Evolutionary conservation across 2,113 vertebrate genomes (phyloP).

Genomic region (Sprattus sprattus): DNA sequence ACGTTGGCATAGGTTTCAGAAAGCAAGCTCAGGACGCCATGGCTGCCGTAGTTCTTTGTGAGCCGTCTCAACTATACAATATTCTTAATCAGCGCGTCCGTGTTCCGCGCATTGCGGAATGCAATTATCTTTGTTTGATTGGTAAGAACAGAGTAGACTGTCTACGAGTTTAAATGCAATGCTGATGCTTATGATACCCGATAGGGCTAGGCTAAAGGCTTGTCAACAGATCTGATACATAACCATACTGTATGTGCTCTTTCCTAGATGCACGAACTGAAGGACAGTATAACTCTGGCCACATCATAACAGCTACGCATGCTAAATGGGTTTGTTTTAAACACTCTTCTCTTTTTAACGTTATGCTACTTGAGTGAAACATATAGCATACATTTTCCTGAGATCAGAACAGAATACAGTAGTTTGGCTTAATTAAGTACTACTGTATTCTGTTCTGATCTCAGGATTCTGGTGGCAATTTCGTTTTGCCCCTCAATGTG

Average conservation of each 20-base stretch:
- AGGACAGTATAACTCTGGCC: conserved; percentile 74
- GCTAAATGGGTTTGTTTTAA: conserved; percentile 68
- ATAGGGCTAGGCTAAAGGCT: neutral
- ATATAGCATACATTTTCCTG: too few relatives aligned
- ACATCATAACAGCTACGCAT: conserved; percentile 79
- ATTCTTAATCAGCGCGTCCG: conserved; percentile 75
- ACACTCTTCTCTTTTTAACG: neutral
- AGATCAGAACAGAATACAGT: too few relatives aligned
- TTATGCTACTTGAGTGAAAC: neutral
- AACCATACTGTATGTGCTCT: neutral
- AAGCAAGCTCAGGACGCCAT: conserved; percentile 50
- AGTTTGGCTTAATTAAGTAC: too few relatives aligned
- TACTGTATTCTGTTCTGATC: conserved; percentile 11
- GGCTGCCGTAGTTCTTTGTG: conserved; percentile 70
- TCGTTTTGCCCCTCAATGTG: conserved; percentile 67
- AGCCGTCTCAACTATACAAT: conserved; percentile 80
- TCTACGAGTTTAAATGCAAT: neutral
- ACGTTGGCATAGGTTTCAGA: neutral
- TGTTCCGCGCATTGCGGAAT: conserved; percentile 71
- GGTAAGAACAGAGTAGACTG: conserved; percentile 61
- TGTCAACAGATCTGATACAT: neutral
- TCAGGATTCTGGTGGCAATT: conserved; percentile 65
- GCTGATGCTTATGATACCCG: too few relatives aligned
- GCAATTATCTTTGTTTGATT: conserved; percentile 78
- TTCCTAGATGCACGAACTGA: conserved; percentile 80